These are phyloP conservation scores for Heliocidaris erythrogramma DNA, from an alignment of 35 echinoderm and acorn worm species.

Conservation along the genomic window DNA sequence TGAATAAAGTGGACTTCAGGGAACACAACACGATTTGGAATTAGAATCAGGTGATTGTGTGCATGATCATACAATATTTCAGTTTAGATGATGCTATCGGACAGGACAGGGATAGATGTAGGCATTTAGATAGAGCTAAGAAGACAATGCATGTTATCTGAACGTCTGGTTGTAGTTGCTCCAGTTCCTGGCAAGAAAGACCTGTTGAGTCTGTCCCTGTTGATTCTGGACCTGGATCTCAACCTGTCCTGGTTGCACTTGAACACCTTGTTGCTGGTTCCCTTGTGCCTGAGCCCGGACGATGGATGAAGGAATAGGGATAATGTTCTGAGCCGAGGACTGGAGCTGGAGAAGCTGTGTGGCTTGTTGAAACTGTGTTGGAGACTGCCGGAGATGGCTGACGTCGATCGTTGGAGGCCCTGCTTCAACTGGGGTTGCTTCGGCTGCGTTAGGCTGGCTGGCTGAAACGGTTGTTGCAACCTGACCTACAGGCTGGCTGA, in stretches of 20 bases:
- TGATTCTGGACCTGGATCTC: conserved; percentile 52
- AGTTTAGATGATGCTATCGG: background rate
- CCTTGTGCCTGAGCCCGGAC: conserved; percentile 50
- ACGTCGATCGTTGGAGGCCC: conserved; percentile 60
- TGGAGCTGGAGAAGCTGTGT: conserved; percentile 64
- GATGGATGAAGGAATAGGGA: conserved; percentile 48
- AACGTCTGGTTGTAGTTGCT: conserved; percentile 7
- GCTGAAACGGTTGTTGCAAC: conserved; percentile 48
- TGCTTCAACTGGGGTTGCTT: conserved; percentile 29
- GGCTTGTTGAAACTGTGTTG: conserved; percentile 54
- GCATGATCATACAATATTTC: background rate
- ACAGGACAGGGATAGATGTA: too few relatives aligned
- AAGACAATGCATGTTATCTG: background rate
- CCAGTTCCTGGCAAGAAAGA: conserved; percentile 25
- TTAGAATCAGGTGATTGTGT: too few relatives aligned
- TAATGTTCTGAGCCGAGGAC: conserved; percentile 60
- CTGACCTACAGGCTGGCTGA: conserved; percentile 63
- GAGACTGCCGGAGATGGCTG: conserved; percentile 76
- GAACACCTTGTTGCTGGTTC: conserved; percentile 48
- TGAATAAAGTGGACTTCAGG: too few relatives aligned
- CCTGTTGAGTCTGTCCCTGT: conserved; percentile 37
- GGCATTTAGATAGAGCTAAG: background rate
- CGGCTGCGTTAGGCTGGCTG: conserved; percentile 15
- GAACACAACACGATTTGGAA: too few relatives aligned
- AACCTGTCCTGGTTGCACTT: conserved; percentile 12